Base-by-base conservation (phyloP, 2,113 vertebrate species). In the Menura novaehollandiae region DNA sequence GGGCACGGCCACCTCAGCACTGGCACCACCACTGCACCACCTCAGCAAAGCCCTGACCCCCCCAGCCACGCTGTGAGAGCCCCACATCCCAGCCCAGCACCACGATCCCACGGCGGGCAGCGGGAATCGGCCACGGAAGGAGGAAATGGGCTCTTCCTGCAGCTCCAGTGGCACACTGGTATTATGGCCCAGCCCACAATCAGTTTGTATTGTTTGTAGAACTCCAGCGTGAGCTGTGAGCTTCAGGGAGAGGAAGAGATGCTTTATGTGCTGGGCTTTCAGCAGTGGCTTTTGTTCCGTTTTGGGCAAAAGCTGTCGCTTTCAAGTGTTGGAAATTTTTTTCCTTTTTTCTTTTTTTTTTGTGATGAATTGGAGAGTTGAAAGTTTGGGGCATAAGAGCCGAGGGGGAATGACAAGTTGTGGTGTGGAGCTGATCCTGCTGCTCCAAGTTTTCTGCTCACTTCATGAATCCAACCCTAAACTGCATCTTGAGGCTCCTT, bases 91-190 rank as follows among this genome's bases (percentile, higher is more conserved):
- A 5, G 23, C 71, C 58, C 49, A 37, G 55, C 11, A 1, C 18
- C 73, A 16, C 3, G 0, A 10, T 3, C 66, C 66, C 39, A 0
- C 0, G 2, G 6, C 1, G 1, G 26, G 53, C 77, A 69, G 22
- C 0, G 2, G 73, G 73, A 44, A n/a, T 14, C 5, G 1, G n/a
- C 67, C 9, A 0, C 3, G 2, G 27, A 23, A 59, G 62, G 27
- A 51, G 74, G 47, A 24, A 20, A 9, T 5, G 39, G 67, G 58
- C 23, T 72, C 39, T 43, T 20, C 33, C 74, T 35, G 33, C 2
- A 1, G 63, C 46, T 60, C 79, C 59, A n/a, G n/a, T 24, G n/a
- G 43, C n/a, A 58, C 12, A 2, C 60, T 24, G 1, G 23, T 49
- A 13, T 85, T 41, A 23, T 37, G 69, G 37, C 63, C 68, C 72